A percentile compares a stretch with the other conserved stretches of the same genome.
phyloP scores from a whole-genome alignment of 2,888 invertebrate species.

The Escarpia spicata region DNA sequence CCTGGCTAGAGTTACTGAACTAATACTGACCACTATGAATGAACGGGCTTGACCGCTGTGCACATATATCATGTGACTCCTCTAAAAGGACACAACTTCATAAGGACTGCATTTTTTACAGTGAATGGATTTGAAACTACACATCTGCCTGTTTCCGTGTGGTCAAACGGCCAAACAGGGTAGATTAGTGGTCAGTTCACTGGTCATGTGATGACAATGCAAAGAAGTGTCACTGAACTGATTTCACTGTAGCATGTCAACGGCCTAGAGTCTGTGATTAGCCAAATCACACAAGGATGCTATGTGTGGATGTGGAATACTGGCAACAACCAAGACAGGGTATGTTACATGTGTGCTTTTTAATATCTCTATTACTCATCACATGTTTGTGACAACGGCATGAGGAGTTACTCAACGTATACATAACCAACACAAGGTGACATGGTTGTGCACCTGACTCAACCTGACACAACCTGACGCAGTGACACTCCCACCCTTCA shows the following conservation, averaged over 20 bases:
- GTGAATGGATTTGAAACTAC: neutral
- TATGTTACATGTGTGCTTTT: neutral
- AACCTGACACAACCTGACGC: neutral
- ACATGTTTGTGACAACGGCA: neutral
- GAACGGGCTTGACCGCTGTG: neutral
- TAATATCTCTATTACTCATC: neutral
- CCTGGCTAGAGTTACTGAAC: neutral
- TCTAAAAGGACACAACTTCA: neutral
- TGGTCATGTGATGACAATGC: neutral
- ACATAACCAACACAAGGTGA: neutral
- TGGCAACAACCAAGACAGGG: neutral
- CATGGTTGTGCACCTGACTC: neutral
- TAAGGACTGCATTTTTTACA: neutral
- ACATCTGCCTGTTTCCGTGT: neutral
- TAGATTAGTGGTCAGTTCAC: neutral
- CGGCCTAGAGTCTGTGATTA: neutral
- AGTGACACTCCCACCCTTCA: neutral
- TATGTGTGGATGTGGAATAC: neutral
- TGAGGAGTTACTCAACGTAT: neutral
- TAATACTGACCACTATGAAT: neutral
- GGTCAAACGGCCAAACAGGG: neutral
- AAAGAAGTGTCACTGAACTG: too few species aligned
- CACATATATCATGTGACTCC: neutral
- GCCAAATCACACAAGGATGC: neutral
- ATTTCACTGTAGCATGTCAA: neutral